A percentile compares a stretch with the other conserved stretches of the same genome.
phyloP scores from a whole-genome alignment of 1,140 invertebrate species.

The Triops cancriformis region DNA sequence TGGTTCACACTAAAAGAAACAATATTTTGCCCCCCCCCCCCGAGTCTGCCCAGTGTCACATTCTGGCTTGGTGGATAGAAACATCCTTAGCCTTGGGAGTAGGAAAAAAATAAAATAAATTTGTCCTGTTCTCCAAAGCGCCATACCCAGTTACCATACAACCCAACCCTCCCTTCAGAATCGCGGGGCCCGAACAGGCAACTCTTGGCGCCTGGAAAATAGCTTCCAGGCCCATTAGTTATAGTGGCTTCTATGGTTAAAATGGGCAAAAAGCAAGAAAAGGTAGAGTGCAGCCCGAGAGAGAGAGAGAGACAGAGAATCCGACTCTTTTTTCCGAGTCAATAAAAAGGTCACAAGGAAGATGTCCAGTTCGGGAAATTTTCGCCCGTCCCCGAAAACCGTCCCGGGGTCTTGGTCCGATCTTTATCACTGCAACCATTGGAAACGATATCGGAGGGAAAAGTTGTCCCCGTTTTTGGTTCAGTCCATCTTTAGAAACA shows the following conservation, averaged over 20 bases:
- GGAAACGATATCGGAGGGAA: neutral
- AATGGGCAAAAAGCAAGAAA: neutral
- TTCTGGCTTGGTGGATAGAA: neutral
- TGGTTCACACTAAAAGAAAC: conserved; percentile 9
- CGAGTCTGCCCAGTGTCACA: neutral
- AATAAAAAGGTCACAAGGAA: neutral
- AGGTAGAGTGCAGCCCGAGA: neutral
- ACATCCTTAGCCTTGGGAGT: neutral
- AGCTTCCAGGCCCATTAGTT: conserved; percentile 10
- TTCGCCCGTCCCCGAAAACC: neutral
- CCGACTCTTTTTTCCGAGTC: too few relatives aligned
- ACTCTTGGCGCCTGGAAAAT: conserved; percentile 9
- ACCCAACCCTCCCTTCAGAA: neutral
- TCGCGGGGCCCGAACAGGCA: neutral
- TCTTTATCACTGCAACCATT: conserved; percentile 6
- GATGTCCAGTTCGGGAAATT: neutral
- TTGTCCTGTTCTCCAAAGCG: neutral
- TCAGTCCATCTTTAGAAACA: neutral
- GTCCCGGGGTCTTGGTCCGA: neutral
- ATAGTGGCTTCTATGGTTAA: neutral
- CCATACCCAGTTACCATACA: neutral
- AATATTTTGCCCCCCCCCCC: neutral
- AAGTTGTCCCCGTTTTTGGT: neutral
- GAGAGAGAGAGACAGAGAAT: too few relatives aligned
- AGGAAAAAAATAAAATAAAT: neutral